Base-by-base conservation (phyloP, 2,888 invertebrate species). In the Lasius fuliginosus region DNA sequence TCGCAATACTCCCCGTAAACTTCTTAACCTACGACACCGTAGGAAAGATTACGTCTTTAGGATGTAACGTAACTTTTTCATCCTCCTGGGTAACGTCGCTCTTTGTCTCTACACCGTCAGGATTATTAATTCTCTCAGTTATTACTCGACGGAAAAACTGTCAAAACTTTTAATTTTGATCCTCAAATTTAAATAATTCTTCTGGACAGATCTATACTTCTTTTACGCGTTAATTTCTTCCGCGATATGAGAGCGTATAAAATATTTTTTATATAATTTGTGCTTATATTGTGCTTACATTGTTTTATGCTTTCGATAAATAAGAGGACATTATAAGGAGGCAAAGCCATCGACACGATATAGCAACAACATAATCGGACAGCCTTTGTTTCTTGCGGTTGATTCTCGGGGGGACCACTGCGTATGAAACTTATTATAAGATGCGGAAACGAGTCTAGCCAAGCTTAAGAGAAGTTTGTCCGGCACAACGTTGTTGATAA, bases 401-500 rank as follows among this genome's bases (percentile, higher is more conserved):
- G 56, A 40, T 42, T 76, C 77, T 77, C 64, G 36, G 65, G 76
- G 83, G 69, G 40, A 3, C 46, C 46, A 40, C 8, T 65, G 60
- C 56, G 73, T 77, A 76, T 46, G 82, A 82, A 75, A 73, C 36
- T 62, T 79, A 81, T 75, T 65, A 56, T 85, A 84, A 82, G 68
- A 83, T 76, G 64, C n/a, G 36, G 71, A 40, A 74, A 79, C 83
- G 69, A 87, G 86, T 82, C 85, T 83, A 40, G 68, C 53, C 36
- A 68, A 76, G 86, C 83, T 88, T 85, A 84, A 68, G 27, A 62
- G 27, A 82, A 73, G 65, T 83, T 76, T 58, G 73, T 56, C 71
- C 67, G 65, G 65, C 46, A 42, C 76, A 73, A 75, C 62, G 85
- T n/a, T n/a, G 65, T 68, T 86, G 86, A 87, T 89, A 88, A 89